Base-by-base conservation (phyloP, 2,888 invertebrate genomes). In the Actias luna region DNA sequence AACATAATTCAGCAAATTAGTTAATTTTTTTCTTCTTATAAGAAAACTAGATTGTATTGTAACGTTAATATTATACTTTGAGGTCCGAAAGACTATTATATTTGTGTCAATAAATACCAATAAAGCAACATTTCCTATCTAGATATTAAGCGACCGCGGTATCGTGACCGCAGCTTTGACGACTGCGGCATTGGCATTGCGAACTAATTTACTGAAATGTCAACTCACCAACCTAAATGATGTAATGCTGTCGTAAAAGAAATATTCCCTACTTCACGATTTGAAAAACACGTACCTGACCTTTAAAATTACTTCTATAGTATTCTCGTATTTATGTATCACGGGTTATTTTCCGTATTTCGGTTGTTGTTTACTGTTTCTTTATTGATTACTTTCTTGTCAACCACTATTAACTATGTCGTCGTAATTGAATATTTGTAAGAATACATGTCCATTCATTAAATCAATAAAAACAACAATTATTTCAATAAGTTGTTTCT, bases 201-300 rank as follows among this genome's bases (percentile, higher is more conserved):
- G 25, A 63, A 65, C 39, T 35, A 52, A 63, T 63, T 63, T 63
- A 65, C 61, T 42, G 60, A 57, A 62, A 62, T 62, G 58, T 39
- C 22, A 58, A 42, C 57, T 55, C 39, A 61, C 52, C 62, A 62
- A 63, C 65, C 65, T 65, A 71, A 80, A 80, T 79, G 67, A 77
- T 75, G 83, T 81, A 74, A 83, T 72, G 68, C 62, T 67, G 68
- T 72, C 74, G 71, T 84, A 78, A 74, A 69, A 74, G 5, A 39
- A 46, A 16, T 4, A 82, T 73, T 75, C 71, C 70, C 76, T 74
- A 82, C 82, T 79, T 69, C 72, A 72, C 65, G 70, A 65, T 76
- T 75, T 73, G 83, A 82, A 83, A 83, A 79, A 74, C 69, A 73
- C 73, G 68, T 78, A 73, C 73, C 64, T 67, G 69, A 39, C 68